Percentiles rank a stretch among this genome's conserved stretches.
phyloP scores from a whole-genome alignment of 2,113 vertebrate genomes.

The Hyperopisus bebe region DNA sequence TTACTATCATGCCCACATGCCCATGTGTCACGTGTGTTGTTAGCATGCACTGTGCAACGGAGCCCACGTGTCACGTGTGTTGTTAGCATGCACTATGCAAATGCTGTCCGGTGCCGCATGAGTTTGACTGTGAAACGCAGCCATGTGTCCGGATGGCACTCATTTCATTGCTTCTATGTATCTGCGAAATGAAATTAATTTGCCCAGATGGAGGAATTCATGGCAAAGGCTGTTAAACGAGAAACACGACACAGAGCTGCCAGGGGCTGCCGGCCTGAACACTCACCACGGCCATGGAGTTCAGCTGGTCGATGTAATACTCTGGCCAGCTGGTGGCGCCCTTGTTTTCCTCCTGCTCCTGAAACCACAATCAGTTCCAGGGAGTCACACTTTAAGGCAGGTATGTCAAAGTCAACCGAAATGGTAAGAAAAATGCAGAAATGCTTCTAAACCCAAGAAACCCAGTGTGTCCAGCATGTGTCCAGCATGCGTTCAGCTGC shows the following conservation, averaged over 20 bases:
- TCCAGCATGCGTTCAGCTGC: not conserved
- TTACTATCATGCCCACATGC: not conserved
- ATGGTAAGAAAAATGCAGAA: not conserved
- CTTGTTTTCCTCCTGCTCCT: conserved; percentile 99
- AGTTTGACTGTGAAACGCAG: not conserved
- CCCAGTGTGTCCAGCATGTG: not conserved
- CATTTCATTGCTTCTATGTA: not conserved
- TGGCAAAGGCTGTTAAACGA: not conserved
- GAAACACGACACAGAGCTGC: not conserved
- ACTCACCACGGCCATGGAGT: conserved; percentile 98
- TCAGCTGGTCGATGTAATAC: conserved; percentile 96
- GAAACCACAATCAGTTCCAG: conserved; percentile 21
- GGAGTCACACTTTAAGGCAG: not conserved
- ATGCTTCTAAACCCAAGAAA: not conserved
- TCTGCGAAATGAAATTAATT: not conserved
- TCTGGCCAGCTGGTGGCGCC: conserved; percentile 97
- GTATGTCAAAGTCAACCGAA: not conserved
- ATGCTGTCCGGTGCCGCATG: not conserved
- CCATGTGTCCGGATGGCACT: not conserved
- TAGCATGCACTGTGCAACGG: not conserved
- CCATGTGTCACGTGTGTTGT: too few species aligned
- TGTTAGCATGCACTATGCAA: not conserved
- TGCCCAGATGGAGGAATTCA: not conserved
- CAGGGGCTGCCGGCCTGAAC: not conserved
- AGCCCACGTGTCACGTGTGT: not conserved